Evolutionary conservation across 2,888 invertebrate species (phyloP).

Genomic region (Himalopsyche anomala): DNA sequence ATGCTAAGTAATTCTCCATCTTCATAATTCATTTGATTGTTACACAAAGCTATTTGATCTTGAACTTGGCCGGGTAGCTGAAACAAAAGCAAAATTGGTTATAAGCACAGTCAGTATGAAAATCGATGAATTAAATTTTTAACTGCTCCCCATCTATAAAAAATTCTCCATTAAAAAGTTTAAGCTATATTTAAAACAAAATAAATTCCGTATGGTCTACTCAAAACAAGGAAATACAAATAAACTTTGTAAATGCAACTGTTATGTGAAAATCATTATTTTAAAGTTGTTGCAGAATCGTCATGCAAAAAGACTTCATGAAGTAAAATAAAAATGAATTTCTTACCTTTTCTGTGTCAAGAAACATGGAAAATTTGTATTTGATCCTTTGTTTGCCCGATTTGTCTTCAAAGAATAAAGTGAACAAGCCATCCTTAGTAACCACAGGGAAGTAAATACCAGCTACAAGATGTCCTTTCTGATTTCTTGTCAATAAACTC

Average conservation of each 20-base stretch:
- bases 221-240: no score
- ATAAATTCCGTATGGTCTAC: no score
- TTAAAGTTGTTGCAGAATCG: no score
- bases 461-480: conserved; percentile 88
- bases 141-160: no score
- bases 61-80: conserved; percentile 80
- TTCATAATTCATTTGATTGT: conserved; percentile 84
- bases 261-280: no score
- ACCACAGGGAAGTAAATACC: conserved; percentile 91
- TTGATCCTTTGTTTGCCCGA: conserved; percentile 83
- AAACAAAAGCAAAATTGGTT: conserved; percentile 26
- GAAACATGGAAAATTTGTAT: conserved; percentile 84
- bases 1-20: conserved; percentile 80
- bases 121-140: not conserved
- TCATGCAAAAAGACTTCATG: not conserved
- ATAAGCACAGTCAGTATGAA: not conserved
- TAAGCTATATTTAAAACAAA: no score
- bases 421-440: conserved; percentile 80
- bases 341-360: conserved; percentile 77
- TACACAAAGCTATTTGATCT: conserved; percentile 82
- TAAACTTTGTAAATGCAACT: no score
- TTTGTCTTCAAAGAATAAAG: conserved; percentile 86
- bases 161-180: no score
- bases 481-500: conserved; percentile 88
- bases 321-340: not conserved